Percentiles rank a stretch among this genome's conserved stretches.
Conservation (phyloP, 1,140 invertebrate genomes). For the Eueides isabella region DNA sequence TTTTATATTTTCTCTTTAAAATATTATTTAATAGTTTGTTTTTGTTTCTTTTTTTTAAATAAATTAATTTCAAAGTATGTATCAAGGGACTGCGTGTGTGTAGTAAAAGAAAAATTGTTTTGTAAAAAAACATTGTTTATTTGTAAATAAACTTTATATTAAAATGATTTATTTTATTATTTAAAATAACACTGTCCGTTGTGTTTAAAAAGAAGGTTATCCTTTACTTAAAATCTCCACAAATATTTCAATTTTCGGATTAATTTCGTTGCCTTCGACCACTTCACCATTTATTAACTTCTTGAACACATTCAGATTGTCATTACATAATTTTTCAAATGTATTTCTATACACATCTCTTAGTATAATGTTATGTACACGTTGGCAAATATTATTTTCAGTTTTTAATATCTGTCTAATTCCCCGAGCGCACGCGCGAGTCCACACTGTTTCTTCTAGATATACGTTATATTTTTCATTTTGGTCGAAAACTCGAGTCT, state of each 20-base stretch:
- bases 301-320: conserved; percentile 44
- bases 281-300: conserved; percentile 1
- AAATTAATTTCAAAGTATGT: background rate
- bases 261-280: background rate
- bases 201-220: background rate
- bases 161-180: conserved; percentile 1
- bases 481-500: conserved; percentile 73
- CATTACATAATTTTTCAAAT: conserved; percentile 52
- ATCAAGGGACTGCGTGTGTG: background rate
- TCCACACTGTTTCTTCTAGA: conserved; percentile 65
- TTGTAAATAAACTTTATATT: conserved; percentile 26
- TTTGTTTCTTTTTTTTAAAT: no score
- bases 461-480: conserved; percentile 72
- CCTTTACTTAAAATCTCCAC: conserved; percentile 39
- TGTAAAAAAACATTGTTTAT: conserved; percentile 24
- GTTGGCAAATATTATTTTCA: background rate
- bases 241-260: conserved; percentile 56
- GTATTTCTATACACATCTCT: conserved; percentile 42
- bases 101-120: background rate
- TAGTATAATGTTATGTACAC: conserved; percentile 14
- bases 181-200: background rate
- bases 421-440: conserved; percentile 43
- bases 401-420: conserved; percentile 34
- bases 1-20: no score
- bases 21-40: no score